Evolutionary conservation across 1,140 invertebrate genomes (phyloP), one percentile per base, ranked within the genome.

Genomic region (Tyrophagus putrescentiae): DNA sequence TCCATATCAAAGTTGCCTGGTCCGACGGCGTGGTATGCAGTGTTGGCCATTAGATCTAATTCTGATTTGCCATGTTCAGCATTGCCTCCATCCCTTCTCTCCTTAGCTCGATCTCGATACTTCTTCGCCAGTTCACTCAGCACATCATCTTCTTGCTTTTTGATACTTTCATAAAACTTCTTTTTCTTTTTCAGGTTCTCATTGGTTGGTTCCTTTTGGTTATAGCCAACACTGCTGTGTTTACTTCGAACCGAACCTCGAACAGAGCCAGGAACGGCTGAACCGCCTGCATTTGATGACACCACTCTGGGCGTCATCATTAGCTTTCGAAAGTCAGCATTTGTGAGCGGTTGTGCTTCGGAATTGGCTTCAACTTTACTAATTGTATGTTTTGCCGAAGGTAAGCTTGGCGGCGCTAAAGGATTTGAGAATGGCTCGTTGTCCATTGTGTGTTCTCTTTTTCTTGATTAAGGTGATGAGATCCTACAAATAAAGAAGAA

Each of bases 321-420:
- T 13, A 98, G 72, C 69, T 93, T 93, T 28, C 93, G 80, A 68
- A 98, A 98, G 72, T 97, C 93, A 70, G 92, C 92, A 77, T 97
- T 98, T 7, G 91, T 96, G 53, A 98, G 62, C 7, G 69, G 71
- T 58, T 71, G 69, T 7, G 9, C 27, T 28, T 18, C 48, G n/a
- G 27, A 7, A 11, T n/a, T 11, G 7, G 60, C 25, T 31, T 59
- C 9, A n/a, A 27, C 16, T 5, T n/a, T 48, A 13, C n/a, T n/a
- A 29, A 7, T 29, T 29, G 31, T n/a, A 21, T 27, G 23, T 9
- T 44, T n/a, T 45, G 44, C 2, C 9, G 9, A 13, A 13, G 44
- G 5, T 13, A 13, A 1, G 25, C 34, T 3, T 41, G 52, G 39
- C 3, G 60, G 60, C 4, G 60, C 60, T 27, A 61, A 48, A 18